These are phyloP conservation scores for Listronotus bonariensis DNA, from an alignment of 1,140 invertebrate species.

Conservation along the genomic window DNA sequence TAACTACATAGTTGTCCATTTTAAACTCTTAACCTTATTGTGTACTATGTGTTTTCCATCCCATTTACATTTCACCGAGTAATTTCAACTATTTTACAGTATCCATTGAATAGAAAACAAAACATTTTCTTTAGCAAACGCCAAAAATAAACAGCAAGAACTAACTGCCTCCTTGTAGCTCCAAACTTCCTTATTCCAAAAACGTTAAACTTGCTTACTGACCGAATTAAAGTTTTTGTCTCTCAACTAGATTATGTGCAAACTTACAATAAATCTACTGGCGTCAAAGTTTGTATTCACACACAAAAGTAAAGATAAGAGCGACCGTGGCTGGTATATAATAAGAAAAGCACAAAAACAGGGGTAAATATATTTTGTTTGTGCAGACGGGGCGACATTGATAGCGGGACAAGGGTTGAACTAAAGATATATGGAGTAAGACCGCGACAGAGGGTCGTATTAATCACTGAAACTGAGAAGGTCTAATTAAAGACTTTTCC, in stretches of 20 bases:
- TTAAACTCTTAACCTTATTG: no score
- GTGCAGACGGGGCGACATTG: conserved; percentile 35
- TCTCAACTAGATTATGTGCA: conserved; percentile 29
- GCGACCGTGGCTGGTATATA: conserved; percentile 34
- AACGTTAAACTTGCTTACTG: conserved; percentile 35
- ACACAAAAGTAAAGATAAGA: conserved; percentile 34
- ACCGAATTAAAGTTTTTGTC: conserved; percentile 38
- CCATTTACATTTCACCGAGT: no score
- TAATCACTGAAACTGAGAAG: conserved; percentile 41
- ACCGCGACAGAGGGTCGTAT: conserved; percentile 40
- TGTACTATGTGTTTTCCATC: no score
- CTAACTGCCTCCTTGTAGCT: conserved; percentile 3
- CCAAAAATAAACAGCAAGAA: conserved; percentile 1
- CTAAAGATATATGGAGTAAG: conserved; percentile 40
- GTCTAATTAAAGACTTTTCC: conserved; percentile 43
- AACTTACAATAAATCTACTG: conserved; percentile 34
- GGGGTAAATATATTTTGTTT: conserved; percentile 39
- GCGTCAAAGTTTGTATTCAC: conserved; percentile 39
- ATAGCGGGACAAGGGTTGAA: conserved; percentile 37
- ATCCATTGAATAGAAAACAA: not conserved
- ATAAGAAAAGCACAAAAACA: conserved; percentile 41
- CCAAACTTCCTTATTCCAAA: conserved; percentile 14
- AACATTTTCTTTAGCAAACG: not conserved
- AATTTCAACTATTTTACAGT: no score
- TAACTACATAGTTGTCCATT: no score